phyloP scores from a whole-genome alignment of 1,140 invertebrate genomes.

The Drosophila kurseongensis region DNA sequence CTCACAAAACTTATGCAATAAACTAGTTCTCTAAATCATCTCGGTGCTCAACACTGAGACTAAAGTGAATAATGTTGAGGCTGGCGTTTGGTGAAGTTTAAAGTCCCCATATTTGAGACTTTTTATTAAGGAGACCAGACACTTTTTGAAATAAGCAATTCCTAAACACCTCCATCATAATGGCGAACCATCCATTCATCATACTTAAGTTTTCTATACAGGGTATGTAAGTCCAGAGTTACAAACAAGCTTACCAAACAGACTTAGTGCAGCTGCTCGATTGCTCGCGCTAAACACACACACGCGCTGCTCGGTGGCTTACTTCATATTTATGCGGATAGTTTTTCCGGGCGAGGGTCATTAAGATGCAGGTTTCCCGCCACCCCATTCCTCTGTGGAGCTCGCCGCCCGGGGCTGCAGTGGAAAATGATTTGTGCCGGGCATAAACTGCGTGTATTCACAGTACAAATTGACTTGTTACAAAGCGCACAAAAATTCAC shows the following conservation, averaged over 20 bases:
- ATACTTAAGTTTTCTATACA: conserved; percentile 8
- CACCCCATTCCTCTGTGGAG: not conserved
- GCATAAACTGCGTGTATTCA: conserved; percentile 61
- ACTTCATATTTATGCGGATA: conserved; percentile 55
- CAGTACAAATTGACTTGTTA: conserved; percentile 70
- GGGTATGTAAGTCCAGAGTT: conserved; percentile 43
- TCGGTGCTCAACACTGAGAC: no score
- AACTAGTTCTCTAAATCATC: no score
- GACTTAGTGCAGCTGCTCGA: conserved; percentile 51
- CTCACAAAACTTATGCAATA: no score
- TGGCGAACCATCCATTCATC: not conserved
- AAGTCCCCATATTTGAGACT: no score
- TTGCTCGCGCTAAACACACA: conserved; percentile 44
- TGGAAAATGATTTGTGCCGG: conserved; percentile 64
- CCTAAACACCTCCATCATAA: not conserved
- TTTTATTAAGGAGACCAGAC: no score
- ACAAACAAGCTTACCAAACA: conserved; percentile 24
- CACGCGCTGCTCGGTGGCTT: conserved; percentile 20
- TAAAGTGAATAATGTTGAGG: no score
- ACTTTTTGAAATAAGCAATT: not conserved
- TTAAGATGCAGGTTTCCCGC: conserved; percentile 46
- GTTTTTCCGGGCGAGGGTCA: conserved; percentile 35
- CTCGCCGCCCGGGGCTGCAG: not conserved
- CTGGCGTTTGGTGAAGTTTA: no score
- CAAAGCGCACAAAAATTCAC: conserved; percentile 36